Evolutionary conservation across 2,797 vertebrate species (phyloP), one percentile per base, ranked within the genome.

Genomic region (Diplodus sargus): DNA sequence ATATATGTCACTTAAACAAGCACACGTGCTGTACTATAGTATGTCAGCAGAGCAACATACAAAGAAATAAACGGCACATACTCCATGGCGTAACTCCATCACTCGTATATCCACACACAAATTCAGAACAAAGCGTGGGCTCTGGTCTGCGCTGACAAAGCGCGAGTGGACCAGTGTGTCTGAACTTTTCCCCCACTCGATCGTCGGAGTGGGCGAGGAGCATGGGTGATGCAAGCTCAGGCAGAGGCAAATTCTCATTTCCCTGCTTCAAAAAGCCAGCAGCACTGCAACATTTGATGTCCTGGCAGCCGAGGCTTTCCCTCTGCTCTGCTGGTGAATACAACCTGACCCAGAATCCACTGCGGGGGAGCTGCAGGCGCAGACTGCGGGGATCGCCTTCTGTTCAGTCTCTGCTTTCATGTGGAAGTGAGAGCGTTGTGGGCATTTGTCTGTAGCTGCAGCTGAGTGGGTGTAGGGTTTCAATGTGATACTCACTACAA

Each of bases 381-480:
- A 81, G 85, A 87, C 88, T 86, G 82, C 16, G 7, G 85, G 85
- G 70, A 85, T 86, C 43, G 62, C 89, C 89, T 86, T 85, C 83
- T 90, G 79, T 78, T 91, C 87, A n/a, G 75, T 62, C 84, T 89
- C 85, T 83, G 88, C 85, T 87, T 89, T 85, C 76, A 82, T 82
- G 80, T 85, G 74, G 47, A 87, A 87, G 80, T 71, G 57, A 81
- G 78, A 88, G 78, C 3, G 14, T 43, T 47, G 78, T 83, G 81
- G 84, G 81, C 77, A 74, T 75, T 75, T 61, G 74, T 88, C 81
- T 86, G 83, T 73, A 69, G 74, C 56, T 16, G 67, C 6, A 60
- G 56, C 62, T 49, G 74, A 82, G 78, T 80, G 79, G 82, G 86
- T 56, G 79, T 73, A 22, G 53, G 54, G 54, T 73, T 79, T 72